Conservation (phyloP, 2,888 invertebrate species). For the Oscheius sp. region DNA sequence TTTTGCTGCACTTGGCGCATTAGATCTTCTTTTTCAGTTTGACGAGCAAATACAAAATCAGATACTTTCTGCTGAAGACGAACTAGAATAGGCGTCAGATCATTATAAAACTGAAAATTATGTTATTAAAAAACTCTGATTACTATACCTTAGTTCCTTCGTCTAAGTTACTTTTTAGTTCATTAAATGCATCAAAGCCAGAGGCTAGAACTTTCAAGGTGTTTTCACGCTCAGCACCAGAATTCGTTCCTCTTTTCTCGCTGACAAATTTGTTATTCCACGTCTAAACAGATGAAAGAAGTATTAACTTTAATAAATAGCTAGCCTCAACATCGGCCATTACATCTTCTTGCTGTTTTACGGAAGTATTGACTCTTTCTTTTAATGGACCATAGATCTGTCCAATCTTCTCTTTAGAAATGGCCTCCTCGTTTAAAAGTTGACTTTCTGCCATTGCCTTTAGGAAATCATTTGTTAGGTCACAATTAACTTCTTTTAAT, state of each 20-base stretch:
- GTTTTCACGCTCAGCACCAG: conserved; percentile 67
- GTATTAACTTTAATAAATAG: background rate
- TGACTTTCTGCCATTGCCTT: conserved; percentile 76
- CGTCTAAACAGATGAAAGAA: conserved; percentile 61
- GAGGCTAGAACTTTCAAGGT: conserved; percentile 81
- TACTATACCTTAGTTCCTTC: conserved; percentile 97
- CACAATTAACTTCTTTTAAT: conserved; percentile 49
- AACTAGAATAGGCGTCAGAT: conserved; percentile 82
- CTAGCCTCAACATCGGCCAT: conserved; percentile 76
- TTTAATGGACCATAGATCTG: conserved; percentile 80
- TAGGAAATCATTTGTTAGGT: conserved; percentile 79
- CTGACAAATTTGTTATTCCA: conserved; percentile 77
- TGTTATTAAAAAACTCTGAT: too few species aligned
- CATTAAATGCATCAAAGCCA: conserved; percentile 90
- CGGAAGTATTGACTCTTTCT: conserved; percentile 81
- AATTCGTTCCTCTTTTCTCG: conserved; percentile 76
- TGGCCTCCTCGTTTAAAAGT: conserved; percentile 56
- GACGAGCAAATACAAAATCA: conserved; percentile 97
- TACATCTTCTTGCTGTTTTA: conserved; percentile 79
- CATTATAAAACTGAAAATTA: conserved; percentile 75
- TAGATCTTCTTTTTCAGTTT: conserved; percentile 97
- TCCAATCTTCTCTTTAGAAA: conserved; percentile 76
- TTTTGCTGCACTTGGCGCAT: conserved; percentile 85
- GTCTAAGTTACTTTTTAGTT: conserved; percentile 86
- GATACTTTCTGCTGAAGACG: conserved; percentile 95